These are phyloP conservation scores for Bos indicus DNA, from an alignment of 2,113 vertebrate genomes.

Conservation along the genomic window DNA sequence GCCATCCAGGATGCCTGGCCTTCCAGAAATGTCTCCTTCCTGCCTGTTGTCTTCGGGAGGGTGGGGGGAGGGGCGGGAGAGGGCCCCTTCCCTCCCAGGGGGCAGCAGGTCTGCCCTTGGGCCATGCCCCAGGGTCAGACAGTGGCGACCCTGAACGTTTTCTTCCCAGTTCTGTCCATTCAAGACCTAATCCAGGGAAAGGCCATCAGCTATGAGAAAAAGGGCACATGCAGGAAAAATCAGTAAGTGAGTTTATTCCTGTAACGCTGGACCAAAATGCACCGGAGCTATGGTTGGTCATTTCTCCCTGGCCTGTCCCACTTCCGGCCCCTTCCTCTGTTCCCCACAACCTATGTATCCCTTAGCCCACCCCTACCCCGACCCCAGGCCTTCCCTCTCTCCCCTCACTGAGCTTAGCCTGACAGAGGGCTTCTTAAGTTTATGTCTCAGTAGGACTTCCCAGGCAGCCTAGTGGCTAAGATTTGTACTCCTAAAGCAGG, in stretches of 20 bases:
- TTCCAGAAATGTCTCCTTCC: background rate
- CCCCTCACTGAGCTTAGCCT: background rate
- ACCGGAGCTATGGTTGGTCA: background rate
- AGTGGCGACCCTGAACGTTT: background rate
- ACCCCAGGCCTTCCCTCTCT: background rate
- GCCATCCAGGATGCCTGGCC: background rate
- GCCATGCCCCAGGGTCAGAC: accelerated
- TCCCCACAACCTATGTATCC: background rate
- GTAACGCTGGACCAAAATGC: background rate
- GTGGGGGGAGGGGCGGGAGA: accelerated
- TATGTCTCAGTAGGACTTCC: background rate
- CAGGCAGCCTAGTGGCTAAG: background rate
- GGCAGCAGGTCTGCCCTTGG: accelerated
- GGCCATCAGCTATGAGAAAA: conserved; percentile 17
- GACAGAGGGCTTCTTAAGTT: background rate
- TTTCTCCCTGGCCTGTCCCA: background rate
- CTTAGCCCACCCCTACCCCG: too few relatives aligned
- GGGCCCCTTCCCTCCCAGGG: background rate
- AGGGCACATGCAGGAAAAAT: background rate
- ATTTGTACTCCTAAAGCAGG: background rate
- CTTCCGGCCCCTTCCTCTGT: background rate
- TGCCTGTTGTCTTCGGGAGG: accelerated
- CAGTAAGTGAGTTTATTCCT: background rate
- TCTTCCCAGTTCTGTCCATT: background rate
- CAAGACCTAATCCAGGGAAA: background rate